A percentile compares a stretch with the other conserved stretches of the same genome.
These are phyloP conservation scores for Coracopsis vasa DNA, from an alignment of 2,113 vertebrate genomes.

Conservation along the genomic window DNA sequence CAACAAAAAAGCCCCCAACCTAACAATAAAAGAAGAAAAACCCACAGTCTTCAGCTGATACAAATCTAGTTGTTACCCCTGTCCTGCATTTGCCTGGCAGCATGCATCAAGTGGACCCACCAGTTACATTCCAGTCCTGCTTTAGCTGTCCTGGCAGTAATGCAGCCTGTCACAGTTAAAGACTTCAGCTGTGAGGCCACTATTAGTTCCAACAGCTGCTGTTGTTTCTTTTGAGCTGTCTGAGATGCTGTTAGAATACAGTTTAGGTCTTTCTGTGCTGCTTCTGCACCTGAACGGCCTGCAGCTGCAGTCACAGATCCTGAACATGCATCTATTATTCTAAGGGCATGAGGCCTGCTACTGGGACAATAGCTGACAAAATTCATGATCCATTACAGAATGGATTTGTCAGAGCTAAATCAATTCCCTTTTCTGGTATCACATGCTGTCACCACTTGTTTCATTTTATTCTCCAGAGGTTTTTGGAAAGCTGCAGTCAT, in stretches of 20 bases:
- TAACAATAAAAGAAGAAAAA: background rate
- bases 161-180: background rate
- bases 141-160: background rate
- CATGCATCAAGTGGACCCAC: background rate
- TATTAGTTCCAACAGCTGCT: background rate
- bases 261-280: background rate
- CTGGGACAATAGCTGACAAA: background rate
- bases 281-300: constrained; percentile 26
- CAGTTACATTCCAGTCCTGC: background rate
- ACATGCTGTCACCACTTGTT: background rate
- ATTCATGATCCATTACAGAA: constrained; percentile 1
- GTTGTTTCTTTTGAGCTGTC: background rate
- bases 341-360: background rate
- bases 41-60: background rate
- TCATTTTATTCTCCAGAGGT: background rate
- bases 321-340: background rate
- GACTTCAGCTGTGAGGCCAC: background rate
- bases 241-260: background rate
- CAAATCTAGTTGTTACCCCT: background rate
- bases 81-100: background rate
- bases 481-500: constrained; percentile 1
- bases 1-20: background rate
- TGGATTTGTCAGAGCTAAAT: constrained; percentile 10
- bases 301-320: background rate
- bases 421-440: background rate